Conservation (phyloP, 2,113 vertebrate genomes). For the Lagenorhynchus albirostris region DNA sequence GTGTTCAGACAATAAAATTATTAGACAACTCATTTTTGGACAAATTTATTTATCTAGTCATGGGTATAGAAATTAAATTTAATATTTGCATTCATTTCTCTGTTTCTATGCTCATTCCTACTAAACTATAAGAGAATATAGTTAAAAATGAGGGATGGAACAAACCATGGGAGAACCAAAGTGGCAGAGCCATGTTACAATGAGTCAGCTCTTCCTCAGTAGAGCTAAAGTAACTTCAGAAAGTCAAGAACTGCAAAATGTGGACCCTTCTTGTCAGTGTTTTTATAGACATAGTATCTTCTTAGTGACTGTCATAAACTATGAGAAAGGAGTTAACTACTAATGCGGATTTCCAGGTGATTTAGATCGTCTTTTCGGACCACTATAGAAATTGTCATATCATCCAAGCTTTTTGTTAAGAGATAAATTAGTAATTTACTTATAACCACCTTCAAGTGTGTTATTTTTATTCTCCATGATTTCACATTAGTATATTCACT, state of each 20-base stretch:
- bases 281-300: not conserved
- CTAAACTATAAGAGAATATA: not conserved
- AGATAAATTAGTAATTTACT: not conserved
- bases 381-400: not conserved
- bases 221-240: not conserved
- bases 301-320: not conserved
- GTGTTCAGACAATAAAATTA: not conserved
- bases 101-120: not conserved
- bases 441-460: not conserved
- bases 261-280: not conserved
- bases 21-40: not conserved
- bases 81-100: not conserved
- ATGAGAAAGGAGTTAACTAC: not conserved
- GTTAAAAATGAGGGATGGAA: not conserved
- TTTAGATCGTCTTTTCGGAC: not conserved
- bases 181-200: accelerated
- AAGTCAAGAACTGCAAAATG: not conserved
- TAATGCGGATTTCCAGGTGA: not conserved
- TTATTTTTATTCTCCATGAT: not conserved
- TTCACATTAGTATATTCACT: not conserved
- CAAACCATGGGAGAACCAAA: accelerated
- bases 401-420: not conserved
- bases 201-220: not conserved
- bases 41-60: not conserved
- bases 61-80: not conserved